These are phyloP conservation scores for Riparia riparia DNA, from an alignment of 2,113 vertebrate genomes.

Conservation along the genomic window DNA sequence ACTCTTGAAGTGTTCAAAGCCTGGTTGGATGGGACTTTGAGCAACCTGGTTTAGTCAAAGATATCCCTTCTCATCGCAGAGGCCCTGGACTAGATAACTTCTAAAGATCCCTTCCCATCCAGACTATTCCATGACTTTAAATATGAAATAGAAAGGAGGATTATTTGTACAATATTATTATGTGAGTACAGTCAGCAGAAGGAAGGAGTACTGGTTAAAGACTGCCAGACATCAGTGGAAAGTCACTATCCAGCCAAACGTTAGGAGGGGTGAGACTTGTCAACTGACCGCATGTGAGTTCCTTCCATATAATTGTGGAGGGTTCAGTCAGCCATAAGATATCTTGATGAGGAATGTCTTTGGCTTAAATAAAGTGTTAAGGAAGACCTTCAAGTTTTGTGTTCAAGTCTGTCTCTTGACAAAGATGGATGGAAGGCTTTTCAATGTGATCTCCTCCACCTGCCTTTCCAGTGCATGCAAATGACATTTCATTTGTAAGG, in stretches of 20 bases:
- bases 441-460: not conserved
- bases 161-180: not conserved
- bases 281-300: not conserved
- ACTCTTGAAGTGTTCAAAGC: not conserved
- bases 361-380: not conserved
- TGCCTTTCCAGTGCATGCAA: slow-evolving; percentile 19
- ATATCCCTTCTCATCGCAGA: not conserved
- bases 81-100: not conserved
- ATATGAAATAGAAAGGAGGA: not conserved
- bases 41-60: not conserved
- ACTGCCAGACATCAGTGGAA: not conserved
- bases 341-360: not conserved
- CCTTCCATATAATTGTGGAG: not conserved
- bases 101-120: not conserved
- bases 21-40: not conserved
- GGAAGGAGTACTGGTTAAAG: not conserved
- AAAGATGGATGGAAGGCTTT: slow-evolving; percentile 7
- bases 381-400: slow-evolving; percentile 2
- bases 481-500: not conserved
- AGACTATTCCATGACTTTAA: not conserved
- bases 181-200: not conserved
- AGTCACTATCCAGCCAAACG: not conserved
- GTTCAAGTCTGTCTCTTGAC: not conserved
- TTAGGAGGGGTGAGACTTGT: not conserved
- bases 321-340: not conserved